A percentile compares a stretch with the other conserved stretches of the same genome.
Conservation (phyloP, 2,113 vertebrate genomes). For the Jaculus jaculus region DNA sequence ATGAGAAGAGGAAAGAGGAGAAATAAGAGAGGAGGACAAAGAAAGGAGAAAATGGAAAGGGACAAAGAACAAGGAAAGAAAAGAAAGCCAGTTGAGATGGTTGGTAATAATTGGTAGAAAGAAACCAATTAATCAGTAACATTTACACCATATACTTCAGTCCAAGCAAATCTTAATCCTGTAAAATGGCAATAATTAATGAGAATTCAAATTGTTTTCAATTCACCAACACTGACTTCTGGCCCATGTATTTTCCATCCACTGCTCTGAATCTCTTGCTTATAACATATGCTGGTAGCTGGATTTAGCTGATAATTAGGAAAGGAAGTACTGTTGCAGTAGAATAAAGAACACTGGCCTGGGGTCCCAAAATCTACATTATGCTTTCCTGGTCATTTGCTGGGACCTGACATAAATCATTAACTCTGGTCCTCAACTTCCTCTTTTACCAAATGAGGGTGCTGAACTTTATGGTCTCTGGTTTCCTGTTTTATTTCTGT, state of each 20-base stretch:
- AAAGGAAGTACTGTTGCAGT: neutral
- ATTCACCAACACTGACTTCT: neutral
- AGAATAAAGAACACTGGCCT: neutral
- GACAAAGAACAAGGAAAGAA: neutral
- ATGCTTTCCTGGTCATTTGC: neutral
- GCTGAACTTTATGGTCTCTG: neutral
- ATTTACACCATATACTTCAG: neutral
- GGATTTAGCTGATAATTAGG: neutral
- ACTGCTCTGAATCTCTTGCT: neutral
- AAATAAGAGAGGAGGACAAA: no score
- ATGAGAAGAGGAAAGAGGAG: no score
- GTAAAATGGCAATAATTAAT: neutral
- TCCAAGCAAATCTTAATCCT: neutral
- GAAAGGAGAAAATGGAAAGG: neutral
- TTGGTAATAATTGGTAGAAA: neutral
- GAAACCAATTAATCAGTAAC: neutral
- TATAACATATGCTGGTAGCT: neutral
- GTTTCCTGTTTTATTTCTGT: neutral
- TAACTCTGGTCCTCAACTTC: neutral
- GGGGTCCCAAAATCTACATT: neutral
- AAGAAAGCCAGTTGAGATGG: neutral
- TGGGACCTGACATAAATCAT: neutral
- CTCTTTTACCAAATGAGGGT: neutral
- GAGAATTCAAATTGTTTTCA: neutral
- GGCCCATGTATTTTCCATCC: neutral